Conservation (phyloP, 2,797 vertebrate genomes). For the Steatocranus sp. region DNA sequence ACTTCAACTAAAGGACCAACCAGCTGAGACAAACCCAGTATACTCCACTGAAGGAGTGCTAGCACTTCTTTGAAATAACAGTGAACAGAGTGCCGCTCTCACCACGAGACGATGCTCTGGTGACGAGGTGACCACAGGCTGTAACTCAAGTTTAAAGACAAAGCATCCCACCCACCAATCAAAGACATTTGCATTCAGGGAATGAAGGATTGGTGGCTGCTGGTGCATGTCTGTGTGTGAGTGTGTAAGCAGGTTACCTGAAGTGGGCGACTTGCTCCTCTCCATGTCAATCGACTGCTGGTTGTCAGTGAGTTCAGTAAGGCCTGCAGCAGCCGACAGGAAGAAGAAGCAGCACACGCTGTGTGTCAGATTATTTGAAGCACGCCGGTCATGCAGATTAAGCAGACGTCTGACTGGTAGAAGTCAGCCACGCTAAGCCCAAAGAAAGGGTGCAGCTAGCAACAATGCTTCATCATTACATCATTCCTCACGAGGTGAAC, state of each 20-base stretch:
- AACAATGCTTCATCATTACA: background rate
- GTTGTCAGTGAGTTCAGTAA: slow-evolving; percentile 94
- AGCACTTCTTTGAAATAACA: background rate
- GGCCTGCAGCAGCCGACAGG: slow-evolving; percentile 75
- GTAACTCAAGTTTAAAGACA: background rate
- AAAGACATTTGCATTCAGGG: background rate
- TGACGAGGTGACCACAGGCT: slow-evolving; percentile 1
- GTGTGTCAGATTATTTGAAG: slow-evolving; percentile 15
- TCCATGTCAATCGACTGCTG: slow-evolving; percentile 92
- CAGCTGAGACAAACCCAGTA: background rate
- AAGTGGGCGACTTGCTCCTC: slow-evolving; percentile 95
- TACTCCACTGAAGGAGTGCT: background rate
- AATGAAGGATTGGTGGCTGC: background rate
- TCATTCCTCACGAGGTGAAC: background rate
- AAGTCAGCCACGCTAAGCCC: slow-evolving; percentile 42
- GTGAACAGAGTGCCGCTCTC: background rate
- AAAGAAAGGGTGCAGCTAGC: background rate
- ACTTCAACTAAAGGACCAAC: background rate
- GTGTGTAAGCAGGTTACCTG: slow-evolving; percentile 81
- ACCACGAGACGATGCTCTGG: background rate
- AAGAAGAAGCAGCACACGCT: slow-evolving; percentile 18
- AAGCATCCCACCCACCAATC: background rate
- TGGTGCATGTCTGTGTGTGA: background rate
- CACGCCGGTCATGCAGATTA: background rate
- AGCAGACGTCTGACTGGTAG: background rate